These are phyloP conservation scores for Macaca fascicularis DNA, from an alignment of 2,113 vertebrate genomes.

Conservation along the genomic window T2T-MFA8v1.1 NC_088376.1:198209501-198210000, in stretches of 20 bases:
- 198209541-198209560: not conserved
- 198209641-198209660: not conserved
- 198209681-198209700: not conserved
- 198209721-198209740: not conserved
- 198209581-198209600: not conserved
- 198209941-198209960: conserved; percentile 78
- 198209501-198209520: not conserved
- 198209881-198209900: conserved; percentile 31
- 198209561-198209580: not conserved
- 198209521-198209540: not conserved
- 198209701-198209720: not conserved
- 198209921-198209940: conserved; percentile 65
- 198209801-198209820: not conserved
- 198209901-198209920: conserved; percentile 68
- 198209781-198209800: conserved; percentile 20
- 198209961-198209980: conserved; percentile 81
- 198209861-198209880: not conserved
- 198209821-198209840: conserved; percentile 41
- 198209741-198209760: not conserved
- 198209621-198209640: not conserved
- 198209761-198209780: not conserved
- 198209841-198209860: not conserved
- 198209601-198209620: not conserved
- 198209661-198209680: not conserved
- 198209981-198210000: conserved; percentile 74